Conservation (phyloP, 2,113 vertebrate species). For the Carettochelys insculpta region DNA sequence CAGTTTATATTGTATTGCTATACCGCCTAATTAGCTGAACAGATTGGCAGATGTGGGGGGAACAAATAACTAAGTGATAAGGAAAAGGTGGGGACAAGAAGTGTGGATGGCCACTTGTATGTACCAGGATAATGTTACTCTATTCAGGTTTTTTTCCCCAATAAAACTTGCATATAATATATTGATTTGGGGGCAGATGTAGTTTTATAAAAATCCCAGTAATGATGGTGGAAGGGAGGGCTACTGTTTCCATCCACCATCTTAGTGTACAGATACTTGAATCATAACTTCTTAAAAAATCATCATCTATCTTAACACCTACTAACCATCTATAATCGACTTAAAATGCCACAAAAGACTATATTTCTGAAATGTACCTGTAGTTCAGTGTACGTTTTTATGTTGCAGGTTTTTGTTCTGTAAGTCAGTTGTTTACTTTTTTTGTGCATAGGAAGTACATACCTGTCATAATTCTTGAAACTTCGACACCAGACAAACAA, state of each 20-base stretch:
- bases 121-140: not conserved
- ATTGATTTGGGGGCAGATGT: not conserved
- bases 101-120: not conserved
- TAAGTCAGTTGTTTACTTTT: not conserved
- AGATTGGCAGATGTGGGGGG: fast-evolving
- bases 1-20: not conserved
- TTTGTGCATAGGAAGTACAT: fast-evolving
- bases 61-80: not conserved
- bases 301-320: not conserved
- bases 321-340: not conserved
- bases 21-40: not conserved
- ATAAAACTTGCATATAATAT: not conserved
- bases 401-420: not conserved
- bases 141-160: not conserved
- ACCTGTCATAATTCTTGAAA: not conserved
- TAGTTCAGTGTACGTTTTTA: not conserved
- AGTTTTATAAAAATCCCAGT: not conserved
- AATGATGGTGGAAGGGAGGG: not conserved
- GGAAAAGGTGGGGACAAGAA: not conserved
- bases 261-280: not conserved
- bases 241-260: fast-evolving
- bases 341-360: not conserved
- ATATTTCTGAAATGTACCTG: not conserved
- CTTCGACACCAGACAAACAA: not conserved
- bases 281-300: not conserved